phyloP scores from a whole-genome alignment of 2,113 vertebrate species.

The Catharus fuscescens region DNA sequence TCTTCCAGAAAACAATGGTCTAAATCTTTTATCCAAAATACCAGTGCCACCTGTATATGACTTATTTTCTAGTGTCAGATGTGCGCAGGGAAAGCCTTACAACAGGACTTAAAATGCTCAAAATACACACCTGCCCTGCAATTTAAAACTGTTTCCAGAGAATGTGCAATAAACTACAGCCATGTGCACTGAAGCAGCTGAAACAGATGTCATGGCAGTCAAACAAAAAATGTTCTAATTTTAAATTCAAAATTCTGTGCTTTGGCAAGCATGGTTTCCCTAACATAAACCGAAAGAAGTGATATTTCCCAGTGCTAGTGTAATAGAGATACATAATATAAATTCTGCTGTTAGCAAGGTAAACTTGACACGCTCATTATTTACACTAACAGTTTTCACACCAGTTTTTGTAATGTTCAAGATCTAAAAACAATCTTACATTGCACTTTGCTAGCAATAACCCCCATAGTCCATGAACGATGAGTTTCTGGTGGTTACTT shows the following conservation, averaged over 20 bases:
- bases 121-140: background rate
- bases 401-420: background rate
- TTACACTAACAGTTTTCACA: background rate
- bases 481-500: background rate
- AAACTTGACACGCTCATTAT: background rate
- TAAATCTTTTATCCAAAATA: background rate
- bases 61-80: conserved; percentile 5
- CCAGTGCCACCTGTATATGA: background rate
- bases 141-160: background rate
- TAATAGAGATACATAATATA: background rate
- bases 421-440: background rate
- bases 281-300: background rate
- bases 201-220: conserved; percentile 41
- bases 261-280: background rate
- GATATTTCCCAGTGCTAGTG: background rate
- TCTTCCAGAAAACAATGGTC: background rate
- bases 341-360: background rate
- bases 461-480: background rate
- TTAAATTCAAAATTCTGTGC: conserved; percentile 27
- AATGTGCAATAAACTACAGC: conserved; percentile 20
- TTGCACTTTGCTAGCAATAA: background rate
- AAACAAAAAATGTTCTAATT: conserved; percentile 12
- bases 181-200: background rate
- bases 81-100: background rate
- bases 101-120: background rate